Conservation (phyloP, 1,140 invertebrate genomes). For the Aphis craccivora region DNA sequence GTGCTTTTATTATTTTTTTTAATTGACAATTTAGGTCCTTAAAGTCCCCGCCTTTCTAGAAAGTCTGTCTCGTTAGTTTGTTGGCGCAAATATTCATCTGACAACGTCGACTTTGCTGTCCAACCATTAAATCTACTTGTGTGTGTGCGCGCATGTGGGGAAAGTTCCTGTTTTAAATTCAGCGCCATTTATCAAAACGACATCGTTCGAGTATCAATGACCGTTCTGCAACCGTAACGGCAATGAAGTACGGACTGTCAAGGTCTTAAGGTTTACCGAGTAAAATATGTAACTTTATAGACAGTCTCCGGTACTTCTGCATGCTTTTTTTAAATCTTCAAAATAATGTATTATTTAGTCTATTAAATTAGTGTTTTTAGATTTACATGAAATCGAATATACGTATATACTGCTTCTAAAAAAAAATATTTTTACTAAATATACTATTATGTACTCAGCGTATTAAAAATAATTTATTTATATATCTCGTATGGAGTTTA, state of each 20-base stretch:
- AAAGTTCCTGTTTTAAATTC: constrained; percentile 57
- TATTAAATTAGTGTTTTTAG: background rate
- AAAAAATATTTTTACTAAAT: background rate
- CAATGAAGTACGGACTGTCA: constrained; percentile 39
- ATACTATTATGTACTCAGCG: background rate
- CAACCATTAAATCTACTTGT: constrained; percentile 48
- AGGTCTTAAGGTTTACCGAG: background rate
- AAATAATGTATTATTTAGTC: background rate
- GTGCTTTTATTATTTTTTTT: constrained; percentile 29
- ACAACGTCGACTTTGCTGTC: constrained; percentile 51
- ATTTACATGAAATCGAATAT: background rate
- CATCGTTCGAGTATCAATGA: constrained; percentile 54
- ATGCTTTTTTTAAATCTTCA: background rate
- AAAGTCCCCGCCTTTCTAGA: constrained; percentile 32
- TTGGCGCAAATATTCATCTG: constrained; percentile 51
- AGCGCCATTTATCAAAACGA: constrained; percentile 57
- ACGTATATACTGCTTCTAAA: background rate
- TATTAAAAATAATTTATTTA: background rate
- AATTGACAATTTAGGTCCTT: constrained; percentile 49
- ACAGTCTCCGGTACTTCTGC: background rate
- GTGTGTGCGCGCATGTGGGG: background rate
- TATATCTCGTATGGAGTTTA: background rate
- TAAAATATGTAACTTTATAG: background rate
- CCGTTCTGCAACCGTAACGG: constrained; percentile 31
- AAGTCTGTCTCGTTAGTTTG: constrained; percentile 52